Evolutionary conservation across 1,140 invertebrate genomes (phyloP).

Genomic region (Phymorhynchus buccinoides): DNA sequence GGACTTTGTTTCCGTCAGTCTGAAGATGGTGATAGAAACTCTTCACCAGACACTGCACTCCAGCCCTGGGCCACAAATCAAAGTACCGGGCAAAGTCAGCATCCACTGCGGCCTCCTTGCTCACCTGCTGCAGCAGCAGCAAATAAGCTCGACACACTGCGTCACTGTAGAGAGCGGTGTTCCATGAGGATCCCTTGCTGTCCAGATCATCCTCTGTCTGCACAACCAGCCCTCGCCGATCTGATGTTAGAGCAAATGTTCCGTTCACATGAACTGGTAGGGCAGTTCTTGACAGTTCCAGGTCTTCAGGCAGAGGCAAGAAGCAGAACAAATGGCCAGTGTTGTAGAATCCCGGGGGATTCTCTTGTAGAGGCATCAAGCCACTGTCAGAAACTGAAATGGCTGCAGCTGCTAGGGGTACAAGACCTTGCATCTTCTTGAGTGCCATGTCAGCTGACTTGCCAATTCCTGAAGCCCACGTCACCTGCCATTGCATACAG

Average conservation of each 20-base stretch:
- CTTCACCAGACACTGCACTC: not conserved
- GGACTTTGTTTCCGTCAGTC: not conserved
- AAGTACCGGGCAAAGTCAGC: conserved; percentile 5
- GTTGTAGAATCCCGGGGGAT: conserved; percentile 32
- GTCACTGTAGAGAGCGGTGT: conserved; percentile 49
- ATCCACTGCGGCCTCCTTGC: not conserved
- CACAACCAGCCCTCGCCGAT: conserved; percentile 45
- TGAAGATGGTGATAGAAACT: conserved; percentile 33
- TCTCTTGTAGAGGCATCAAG: not conserved
- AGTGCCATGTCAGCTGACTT: conserved; percentile 8
- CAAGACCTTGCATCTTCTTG: not conserved
- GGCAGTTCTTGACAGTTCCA: not conserved
- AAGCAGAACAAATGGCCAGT: conserved; percentile 52
- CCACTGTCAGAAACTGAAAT: not conserved
- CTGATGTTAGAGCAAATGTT: conserved; percentile 57
- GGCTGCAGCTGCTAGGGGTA: conserved; percentile 19
- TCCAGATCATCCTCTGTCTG: conserved; percentile 48
- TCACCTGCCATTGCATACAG: conserved; percentile 44
- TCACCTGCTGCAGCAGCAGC: conserved; percentile 19
- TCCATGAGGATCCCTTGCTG: conserved; percentile 52
- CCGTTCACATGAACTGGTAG: conserved; percentile 58
- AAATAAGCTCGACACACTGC: conserved; percentile 23
- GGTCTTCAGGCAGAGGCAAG: conserved; percentile 53
- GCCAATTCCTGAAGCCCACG: conserved; percentile 50
- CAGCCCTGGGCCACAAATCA: conserved; percentile 32